phyloP scores from a whole-genome alignment of 2,113 vertebrate species.

The Passer montanus region DNA sequence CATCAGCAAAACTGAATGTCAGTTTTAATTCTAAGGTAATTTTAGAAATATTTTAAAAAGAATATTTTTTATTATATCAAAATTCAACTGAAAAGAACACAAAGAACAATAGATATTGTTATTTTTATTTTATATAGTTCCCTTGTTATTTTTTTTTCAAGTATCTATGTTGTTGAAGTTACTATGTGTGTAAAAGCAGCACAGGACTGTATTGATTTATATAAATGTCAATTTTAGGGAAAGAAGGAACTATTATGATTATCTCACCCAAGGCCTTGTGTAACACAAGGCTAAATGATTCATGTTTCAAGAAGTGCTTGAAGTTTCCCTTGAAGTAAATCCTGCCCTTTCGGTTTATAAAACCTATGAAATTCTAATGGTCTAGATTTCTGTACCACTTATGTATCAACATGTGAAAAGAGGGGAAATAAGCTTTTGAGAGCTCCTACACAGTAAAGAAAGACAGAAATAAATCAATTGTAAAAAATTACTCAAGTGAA shows the following conservation, averaged over 20 bases:
- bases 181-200: background rate
- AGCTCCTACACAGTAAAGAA: background rate
- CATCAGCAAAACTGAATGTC: background rate
- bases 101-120: background rate
- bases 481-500: background rate
- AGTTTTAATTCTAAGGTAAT: background rate
- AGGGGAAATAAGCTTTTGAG: background rate
- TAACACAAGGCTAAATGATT: background rate
- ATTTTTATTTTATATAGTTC: background rate
- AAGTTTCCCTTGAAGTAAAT: background rate
- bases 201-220: background rate
- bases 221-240: background rate
- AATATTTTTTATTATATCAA: background rate
- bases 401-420: background rate
- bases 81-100: background rate
- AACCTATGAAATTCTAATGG: background rate
- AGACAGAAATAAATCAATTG: background rate
- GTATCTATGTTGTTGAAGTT: background rate
- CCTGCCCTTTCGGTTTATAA: background rate
- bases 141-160: background rate
- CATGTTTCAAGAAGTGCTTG: background rate
- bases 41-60: background rate
- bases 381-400: background rate
- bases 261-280: background rate
- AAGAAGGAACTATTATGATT: background rate